Percentiles rank a stretch among this genome's conserved stretches.
These are phyloP conservation scores for Anabas testudineus DNA, from an alignment of 2,797 vertebrate genomes.

Conservation along the genomic window DNA sequence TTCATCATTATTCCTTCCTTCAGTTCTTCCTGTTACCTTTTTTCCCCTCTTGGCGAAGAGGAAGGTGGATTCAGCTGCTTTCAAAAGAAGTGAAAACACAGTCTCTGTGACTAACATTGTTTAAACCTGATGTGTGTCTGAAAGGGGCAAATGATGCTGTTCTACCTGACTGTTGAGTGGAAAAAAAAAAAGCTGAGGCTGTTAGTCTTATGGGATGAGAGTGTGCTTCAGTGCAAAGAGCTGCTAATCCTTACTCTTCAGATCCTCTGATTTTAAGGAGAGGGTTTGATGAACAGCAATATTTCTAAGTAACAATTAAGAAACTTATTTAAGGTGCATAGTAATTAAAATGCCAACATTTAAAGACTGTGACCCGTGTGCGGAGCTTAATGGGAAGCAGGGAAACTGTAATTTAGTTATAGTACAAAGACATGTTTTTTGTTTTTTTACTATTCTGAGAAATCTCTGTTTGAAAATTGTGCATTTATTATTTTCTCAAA, in stretches of 20 bases:
- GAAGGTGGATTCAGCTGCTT: conserved; percentile 31
- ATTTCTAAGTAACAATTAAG: neutral
- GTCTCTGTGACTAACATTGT: conserved; percentile 30
- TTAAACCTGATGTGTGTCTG: conserved; percentile 39
- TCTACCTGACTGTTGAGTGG: conserved; percentile 5
- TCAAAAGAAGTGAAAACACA: conserved; percentile 11
- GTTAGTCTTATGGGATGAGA: conserved; percentile 1
- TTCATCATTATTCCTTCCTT: conserved; percentile 4
- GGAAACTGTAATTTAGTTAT: too few species aligned
- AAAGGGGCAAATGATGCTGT: conserved; percentile 33
- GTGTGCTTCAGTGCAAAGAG: too few species aligned
- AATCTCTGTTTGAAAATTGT: conserved; percentile 3
- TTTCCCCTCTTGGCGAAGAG: conserved; percentile 31
- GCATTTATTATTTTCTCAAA: neutral
- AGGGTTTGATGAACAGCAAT: neutral
- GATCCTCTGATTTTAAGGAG: conserved; percentile 14
- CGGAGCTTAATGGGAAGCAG: too few species aligned
- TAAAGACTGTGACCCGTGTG: neutral
- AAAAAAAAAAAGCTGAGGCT: too few species aligned
- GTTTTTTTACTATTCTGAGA: too few species aligned
- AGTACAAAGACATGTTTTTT: neutral
- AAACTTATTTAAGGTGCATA: too few species aligned
- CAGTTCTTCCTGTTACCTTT: conserved; percentile 9
- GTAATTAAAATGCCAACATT: too few species aligned
- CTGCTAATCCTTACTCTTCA: neutral